Base-by-base conservation (phyloP, 2,888 invertebrate genomes). In the Stenotaenia linearis region DNA sequence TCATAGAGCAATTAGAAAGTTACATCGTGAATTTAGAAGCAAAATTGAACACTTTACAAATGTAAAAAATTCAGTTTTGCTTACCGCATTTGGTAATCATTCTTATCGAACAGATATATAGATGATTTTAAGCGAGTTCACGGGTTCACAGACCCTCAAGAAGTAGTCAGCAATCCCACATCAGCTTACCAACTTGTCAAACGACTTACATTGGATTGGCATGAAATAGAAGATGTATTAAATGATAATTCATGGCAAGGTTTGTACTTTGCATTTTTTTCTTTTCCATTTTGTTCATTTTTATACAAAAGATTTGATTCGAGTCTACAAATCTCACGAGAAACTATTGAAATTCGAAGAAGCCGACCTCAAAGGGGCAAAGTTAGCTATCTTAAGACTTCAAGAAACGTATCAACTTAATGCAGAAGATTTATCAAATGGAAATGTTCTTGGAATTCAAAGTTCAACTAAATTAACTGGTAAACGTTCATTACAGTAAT, bases 181-280 rank as follows among this genome's bases (percentile, higher is more conserved):
- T 83, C 84, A 76, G 84, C 84, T 12, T 85, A 83, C 79, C 85
- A 85, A 74, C 82, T 85, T 25, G 82, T 85, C 80, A 84, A 84
- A 79, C 79, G 85, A 7, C 81, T 85, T 12, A 82, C 84, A 1
- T 82, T 85, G 4, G 83, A 85, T 79, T 85, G 84, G 84, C 37
- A 10, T 9, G n/a, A 9, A 2, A 56, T 80, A 10, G 79, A 80
- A 37, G 10, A 78, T 18, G 10, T 45, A 45, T 23, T 77, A 1
- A 23, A 45, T 23, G 45, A 45, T 15, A 77, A 28, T 25, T 37
- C 77, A 15, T 77, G 77, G 77, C 37, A 40, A 77, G 77, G 77
- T 77, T 4, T 28, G 25, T 25, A 69, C 28, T 15, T 5, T 4
- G 10, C n/a, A n/a, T n/a, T n/a, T n/a, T 9, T 37, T 9, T 9